These are phyloP conservation scores for Pseudomugil gertrudae DNA, from an alignment of 2,797 vertebrate genomes.

Conservation along the genomic window DNA sequence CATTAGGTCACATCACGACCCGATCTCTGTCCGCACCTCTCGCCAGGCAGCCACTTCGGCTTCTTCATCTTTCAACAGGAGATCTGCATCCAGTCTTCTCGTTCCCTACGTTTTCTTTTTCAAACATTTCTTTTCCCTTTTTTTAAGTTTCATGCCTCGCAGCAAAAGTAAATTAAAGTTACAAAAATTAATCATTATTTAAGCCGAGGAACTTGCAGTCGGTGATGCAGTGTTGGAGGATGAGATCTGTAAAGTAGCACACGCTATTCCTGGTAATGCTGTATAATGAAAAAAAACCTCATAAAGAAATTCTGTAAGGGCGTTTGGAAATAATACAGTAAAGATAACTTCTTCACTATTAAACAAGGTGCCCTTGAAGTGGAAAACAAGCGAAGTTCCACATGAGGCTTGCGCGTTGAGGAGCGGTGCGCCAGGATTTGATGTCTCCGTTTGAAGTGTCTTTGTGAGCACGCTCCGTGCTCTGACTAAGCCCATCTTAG, in stretches of 20 bases:
- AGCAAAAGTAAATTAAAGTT: slow-evolving; percentile 40
- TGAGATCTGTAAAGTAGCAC: slow-evolving; percentile 32
- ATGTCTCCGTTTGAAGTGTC: slow-evolving; percentile 82
- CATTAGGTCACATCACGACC: slow-evolving; percentile 54
- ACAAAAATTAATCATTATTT: slow-evolving; percentile 13
- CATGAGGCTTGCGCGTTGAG: slow-evolving; percentile 63
- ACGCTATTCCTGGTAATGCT: slow-evolving; percentile 38
- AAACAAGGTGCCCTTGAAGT: slow-evolving; percentile 78
- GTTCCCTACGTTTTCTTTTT: background rate
- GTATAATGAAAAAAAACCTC: slow-evolving; percentile 22
- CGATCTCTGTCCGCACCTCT: slow-evolving; percentile 56
- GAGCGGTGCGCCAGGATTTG: slow-evolving; percentile 70
- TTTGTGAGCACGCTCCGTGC: slow-evolving; percentile 74
- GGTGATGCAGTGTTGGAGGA: slow-evolving; percentile 15
- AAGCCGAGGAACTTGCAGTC: slow-evolving; percentile 14
- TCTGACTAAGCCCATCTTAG: slow-evolving; percentile 78
- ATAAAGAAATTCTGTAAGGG: slow-evolving; percentile 36
- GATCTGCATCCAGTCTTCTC: slow-evolving; percentile 37
- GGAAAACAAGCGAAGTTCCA: slow-evolving; percentile 62
- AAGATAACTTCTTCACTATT: slow-evolving; percentile 60
- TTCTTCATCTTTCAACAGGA: slow-evolving; percentile 54
- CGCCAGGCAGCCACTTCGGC: slow-evolving; percentile 35
- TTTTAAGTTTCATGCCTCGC: slow-evolving; percentile 8
- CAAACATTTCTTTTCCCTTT: slow-evolving; percentile 5
- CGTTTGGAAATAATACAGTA: slow-evolving; percentile 36